phyloP scores from a whole-genome alignment of 2,797 vertebrate genomes.

The Poecilia picta region DNA sequence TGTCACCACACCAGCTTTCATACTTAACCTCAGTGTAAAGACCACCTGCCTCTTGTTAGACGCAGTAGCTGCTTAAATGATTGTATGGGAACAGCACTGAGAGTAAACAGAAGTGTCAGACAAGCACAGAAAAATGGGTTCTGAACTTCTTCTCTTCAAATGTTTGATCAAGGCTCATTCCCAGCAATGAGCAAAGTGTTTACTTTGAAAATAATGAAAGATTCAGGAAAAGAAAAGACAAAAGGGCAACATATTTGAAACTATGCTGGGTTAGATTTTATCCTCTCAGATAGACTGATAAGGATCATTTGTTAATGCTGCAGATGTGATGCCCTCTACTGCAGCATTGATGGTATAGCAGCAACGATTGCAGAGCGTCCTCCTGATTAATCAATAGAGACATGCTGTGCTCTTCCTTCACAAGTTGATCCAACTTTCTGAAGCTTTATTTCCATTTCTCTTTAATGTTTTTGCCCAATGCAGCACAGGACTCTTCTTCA shows the following conservation, averaged over 20 bases:
- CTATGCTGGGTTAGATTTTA: conserved; percentile 18
- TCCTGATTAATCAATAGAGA: neutral
- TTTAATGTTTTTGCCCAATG: neutral
- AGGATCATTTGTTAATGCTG: conserved; percentile 22
- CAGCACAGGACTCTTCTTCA: neutral
- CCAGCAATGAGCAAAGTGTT: conserved; percentile 58
- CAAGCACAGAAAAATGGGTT: conserved; percentile 16
- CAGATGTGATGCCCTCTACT: conserved; percentile 70
- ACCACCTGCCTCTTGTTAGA: conserved; percentile 32
- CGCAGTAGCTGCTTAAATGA: conserved; percentile 34
- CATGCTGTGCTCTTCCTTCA: neutral
- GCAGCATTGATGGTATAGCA: conserved; percentile 42
- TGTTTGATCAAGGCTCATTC: conserved; percentile 46
- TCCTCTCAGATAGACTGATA: neutral
- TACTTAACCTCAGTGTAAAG: conserved; percentile 44
- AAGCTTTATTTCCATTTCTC: neutral
- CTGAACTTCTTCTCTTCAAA: conserved; percentile 55
- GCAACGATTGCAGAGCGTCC: neutral
- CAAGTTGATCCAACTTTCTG: neutral
- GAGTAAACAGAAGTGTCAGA: conserved; percentile 23
- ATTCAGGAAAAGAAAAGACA: conserved; percentile 16
- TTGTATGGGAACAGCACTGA: conserved; percentile 25
- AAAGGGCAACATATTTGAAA: neutral
- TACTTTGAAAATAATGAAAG: conserved; percentile 37
- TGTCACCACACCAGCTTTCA: conserved; percentile 2